phyloP scores from a whole-genome alignment of 2,113 vertebrate species.

The Hoplias malabaricus region DNA sequence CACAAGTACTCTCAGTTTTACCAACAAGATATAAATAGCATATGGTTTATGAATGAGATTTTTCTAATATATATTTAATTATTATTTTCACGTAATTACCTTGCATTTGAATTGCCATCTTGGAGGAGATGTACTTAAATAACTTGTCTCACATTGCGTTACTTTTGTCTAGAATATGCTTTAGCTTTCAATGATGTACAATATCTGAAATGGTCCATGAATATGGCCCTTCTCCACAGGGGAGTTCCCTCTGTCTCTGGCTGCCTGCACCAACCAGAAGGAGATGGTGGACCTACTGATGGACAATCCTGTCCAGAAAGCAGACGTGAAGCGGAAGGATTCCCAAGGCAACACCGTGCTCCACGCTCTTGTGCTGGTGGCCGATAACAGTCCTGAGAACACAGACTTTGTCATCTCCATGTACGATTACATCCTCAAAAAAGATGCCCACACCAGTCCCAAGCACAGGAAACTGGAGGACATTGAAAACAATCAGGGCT shows the following conservation, averaged over 20 bases:
- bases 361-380: conserved; percentile 86
- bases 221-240: conserved; percentile 66
- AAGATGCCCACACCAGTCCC: conserved; percentile 75
- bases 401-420: conserved; percentile 88
- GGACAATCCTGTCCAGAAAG: conserved; percentile 78
- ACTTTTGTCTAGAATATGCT: no score
- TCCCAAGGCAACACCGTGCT: conserved; percentile 89
- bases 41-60: no score
- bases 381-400: conserved; percentile 85
- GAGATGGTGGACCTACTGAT: conserved; percentile 87
- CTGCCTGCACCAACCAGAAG: conserved; percentile 94
- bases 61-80: no score
- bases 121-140: no score
- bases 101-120: no score
- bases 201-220: not conserved
- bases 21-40: no score
- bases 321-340: conserved; percentile 72
- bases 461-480: conserved; percentile 81
- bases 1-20: no score
- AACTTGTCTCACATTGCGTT: no score
- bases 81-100: no score
- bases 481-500: conserved; percentile 79
- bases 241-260: conserved; percentile 90
- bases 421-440: conserved; percentile 87
- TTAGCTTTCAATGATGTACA: not conserved